Base-by-base conservation (phyloP, 2,888 invertebrate genomes). In the Scaptomyza caliginosa region DNA sequence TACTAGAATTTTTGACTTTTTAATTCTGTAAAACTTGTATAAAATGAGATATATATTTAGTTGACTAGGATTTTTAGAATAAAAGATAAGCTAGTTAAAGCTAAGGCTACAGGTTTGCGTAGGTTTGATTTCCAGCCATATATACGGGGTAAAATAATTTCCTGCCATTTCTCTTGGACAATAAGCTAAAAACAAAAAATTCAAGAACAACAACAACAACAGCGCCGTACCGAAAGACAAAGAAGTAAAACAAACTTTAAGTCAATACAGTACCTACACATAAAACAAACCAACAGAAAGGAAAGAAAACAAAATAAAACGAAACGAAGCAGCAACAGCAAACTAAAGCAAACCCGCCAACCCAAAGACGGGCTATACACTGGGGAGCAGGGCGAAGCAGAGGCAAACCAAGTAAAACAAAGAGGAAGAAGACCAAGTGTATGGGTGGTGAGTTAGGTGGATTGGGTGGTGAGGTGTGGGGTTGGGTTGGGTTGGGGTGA, bases 191-290 rank as follows among this genome's bases (percentile, higher is more conserved):
- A 52, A 34, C n/a, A n/a, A n/a, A n/a, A n/a, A n/a, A n/a, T n/a
- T n/a, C n/a, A n/a, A n/a, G n/a, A n/a, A n/a, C n/a, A 21, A 2
- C 21, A 21, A 21, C 34, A 16, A 62, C 42, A 58, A 63, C 54
- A 60, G 59, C 51, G 40, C 36, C 32, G 40, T 66, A 75, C 30
- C 56, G 46, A 54, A 76, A 75, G 71, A 72, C 57, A 58, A 75
- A 75, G 69, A 84, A 82, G 78, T 75, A 86, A 74, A 83, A 80
- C 68, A 80, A 82, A 82, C 85, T 82, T 86, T 74, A 86, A 81
- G 81, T 86, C 81, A 81, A 81, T 83, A 82, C 74, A 52, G 55
- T 70, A 86, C 67, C 78, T 82, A 78, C 64, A 76, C 50, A 79
- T 40, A 55, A 62, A 36, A 65, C 45, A 67, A 28, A 72, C 55